A percentile compares a stretch with the other conserved stretches of the same genome.
Conservation (phyloP, 2,888 invertebrate genomes). For the Hemithea aestivaria region DNA sequence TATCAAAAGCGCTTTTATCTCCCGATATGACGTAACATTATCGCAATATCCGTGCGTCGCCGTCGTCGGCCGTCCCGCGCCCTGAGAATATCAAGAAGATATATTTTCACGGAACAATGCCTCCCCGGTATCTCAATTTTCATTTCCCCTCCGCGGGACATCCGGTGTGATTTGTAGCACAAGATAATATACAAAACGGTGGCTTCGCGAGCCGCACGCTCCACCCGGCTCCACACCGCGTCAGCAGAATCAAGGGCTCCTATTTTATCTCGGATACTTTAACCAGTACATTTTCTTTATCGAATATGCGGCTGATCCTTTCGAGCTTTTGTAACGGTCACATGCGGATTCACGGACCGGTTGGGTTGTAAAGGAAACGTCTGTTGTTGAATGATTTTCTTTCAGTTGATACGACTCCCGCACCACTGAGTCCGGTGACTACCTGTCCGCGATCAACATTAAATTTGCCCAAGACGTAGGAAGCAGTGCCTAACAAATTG, state of each 20-base stretch:
- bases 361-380: conserved; percentile 21
- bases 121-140: conserved; percentile 76
- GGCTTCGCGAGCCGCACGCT: conserved; percentile 57
- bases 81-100: conserved; percentile 73
- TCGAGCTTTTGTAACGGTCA: conserved; percentile 25
- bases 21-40: conserved; percentile 67
- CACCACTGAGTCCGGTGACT: conserved; percentile 7
- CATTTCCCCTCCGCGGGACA: conserved; percentile 73
- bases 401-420: conserved; percentile 17
- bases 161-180: conserved; percentile 76
- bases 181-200: conserved; percentile 76
- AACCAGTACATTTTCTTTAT: conserved; percentile 52
- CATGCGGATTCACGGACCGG: conserved; percentile 13
- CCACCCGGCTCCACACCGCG: conserved; percentile 40
- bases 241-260: conserved; percentile 61
- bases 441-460: conserved; percentile 24
- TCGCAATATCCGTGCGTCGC: conserved; percentile 68
- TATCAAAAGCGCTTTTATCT: conserved; percentile 66
- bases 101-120: conserved; percentile 77
- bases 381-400: conserved; percentile 16
- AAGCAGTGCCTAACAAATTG: conserved; percentile 31
- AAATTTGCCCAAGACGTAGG: conserved; percentile 23
- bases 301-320: conserved; percentile 42
- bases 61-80: conserved; percentile 60
- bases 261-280: conserved; percentile 56